Base-by-base conservation (phyloP, 2,888 invertebrate species). In the Thyatira batis region DNA sequence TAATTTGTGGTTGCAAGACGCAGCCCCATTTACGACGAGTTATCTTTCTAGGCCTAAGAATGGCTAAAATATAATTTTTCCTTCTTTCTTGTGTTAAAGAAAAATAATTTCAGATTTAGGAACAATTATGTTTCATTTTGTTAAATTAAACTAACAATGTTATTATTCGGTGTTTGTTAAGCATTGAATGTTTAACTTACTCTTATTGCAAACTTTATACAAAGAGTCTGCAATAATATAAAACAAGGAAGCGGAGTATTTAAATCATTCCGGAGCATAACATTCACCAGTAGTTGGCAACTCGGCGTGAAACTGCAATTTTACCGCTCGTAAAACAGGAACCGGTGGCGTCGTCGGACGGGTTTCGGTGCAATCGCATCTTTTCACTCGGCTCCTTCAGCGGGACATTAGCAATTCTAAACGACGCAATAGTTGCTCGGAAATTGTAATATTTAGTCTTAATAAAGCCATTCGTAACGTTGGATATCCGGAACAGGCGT, bases 401-500 rank as follows among this genome's bases (percentile, higher is more conserved):
- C 65, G 73, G 78, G 67, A 73, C 85, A 88, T 88, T 87, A 86
- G 87, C 85, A 87, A 90, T 89, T 89, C 87, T 80, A 84, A 87
- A 78, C 77, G 71, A 78, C 71, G 81, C 78, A 84, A 85, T 86
- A 87, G 85, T 89, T 84, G 79, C 87, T 76, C 68, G 81, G 84
- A 84, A 87, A 87, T 85, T 86, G 87, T 86, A 87, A 89, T 88
- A 88, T 89, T 89, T 85, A 85, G 87, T 85, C 84, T 89, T 89
- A 90, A 90, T 89, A 89, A 86, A 88, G 87, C 86, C 84, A 88
- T 89, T 86, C 84, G 86, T 87, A 85, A 86, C 82, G 78, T 69
- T 70, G 85, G 81, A 87, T 84, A 88, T 84, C 87, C 85, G 79
- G 85, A 82, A 79, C 85, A 81, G 84, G 80, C 82, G 80, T 78